Percentiles rank a stretch among this genome's conserved stretches.
Evolutionary conservation across 2,113 vertebrate genomes (phyloP).

Genomic region (Spea multiplicata): DNA sequence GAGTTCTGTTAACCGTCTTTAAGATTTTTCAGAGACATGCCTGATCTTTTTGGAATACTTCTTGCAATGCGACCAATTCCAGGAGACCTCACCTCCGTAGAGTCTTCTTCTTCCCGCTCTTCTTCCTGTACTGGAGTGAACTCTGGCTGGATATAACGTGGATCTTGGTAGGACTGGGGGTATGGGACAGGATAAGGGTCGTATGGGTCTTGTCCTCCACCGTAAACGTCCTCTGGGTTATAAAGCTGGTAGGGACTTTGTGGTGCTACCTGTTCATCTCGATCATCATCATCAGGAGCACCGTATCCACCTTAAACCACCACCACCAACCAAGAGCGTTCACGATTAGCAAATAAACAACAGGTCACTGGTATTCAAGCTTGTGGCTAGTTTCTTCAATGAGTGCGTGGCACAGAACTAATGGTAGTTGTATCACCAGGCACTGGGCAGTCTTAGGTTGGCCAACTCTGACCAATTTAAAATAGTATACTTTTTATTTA

Average conservation of each 20-base stretch:
- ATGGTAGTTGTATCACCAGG: neutral
- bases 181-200: constrained; percentile 74
- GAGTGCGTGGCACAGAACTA: too few relatives aligned
- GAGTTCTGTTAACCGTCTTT: constrained; percentile 26
- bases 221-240: constrained; percentile 67
- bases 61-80: constrained; percentile 70
- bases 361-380: neutral
- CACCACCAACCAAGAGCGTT: constrained; percentile 61
- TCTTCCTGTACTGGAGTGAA: constrained; percentile 66
- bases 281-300: constrained; percentile 65
- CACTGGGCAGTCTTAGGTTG: neutral
- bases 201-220: constrained; percentile 71
- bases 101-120: constrained; percentile 68
- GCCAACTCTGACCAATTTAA: constrained; percentile 47
- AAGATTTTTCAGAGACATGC: neutral
- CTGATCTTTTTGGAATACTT: constrained; percentile 52
- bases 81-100: constrained; percentile 76
- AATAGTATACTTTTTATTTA: constrained; percentile 65
- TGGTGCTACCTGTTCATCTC: constrained; percentile 77
- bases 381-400: too few relatives aligned
- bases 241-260: constrained; percentile 77
- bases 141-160: constrained; percentile 68
- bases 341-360: constrained; percentile 60
- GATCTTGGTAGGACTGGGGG: constrained; percentile 69
- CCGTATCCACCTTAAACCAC: constrained; percentile 65